Conservation (phyloP, 2,797 vertebrate genomes). For the Schizopygopsis pylzovi region DNA sequence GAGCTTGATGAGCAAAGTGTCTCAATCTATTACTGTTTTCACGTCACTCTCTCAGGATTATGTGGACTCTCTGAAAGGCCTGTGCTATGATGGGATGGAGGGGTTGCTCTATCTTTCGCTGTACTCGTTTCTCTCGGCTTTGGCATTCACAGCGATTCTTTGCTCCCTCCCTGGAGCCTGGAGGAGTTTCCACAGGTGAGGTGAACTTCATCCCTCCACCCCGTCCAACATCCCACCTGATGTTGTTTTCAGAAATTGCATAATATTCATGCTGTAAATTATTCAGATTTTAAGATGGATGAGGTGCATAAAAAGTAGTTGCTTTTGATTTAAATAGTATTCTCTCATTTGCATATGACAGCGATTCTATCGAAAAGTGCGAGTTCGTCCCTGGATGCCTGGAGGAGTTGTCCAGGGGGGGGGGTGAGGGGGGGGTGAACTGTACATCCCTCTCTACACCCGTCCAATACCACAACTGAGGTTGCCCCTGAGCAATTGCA, state of each 20-base stretch:
- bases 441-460: no score
- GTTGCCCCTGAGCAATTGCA: no score
- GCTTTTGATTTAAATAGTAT: background rate
- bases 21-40: slow-evolving; percentile 24
- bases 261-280: background rate
- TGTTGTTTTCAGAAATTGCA: background rate
- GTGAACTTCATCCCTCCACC: background rate
- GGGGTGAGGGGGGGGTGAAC: no score
- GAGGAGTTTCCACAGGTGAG: slow-evolving; percentile 89
- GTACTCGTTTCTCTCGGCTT: slow-evolving; percentile 85
- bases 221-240: background rate
- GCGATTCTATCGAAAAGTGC: no score
- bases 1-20: background rate
- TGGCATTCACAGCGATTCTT: slow-evolving; percentile 87
- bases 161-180: slow-evolving; percentile 91
- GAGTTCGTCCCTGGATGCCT: no score
- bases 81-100: slow-evolving; percentile 92
- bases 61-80: slow-evolving; percentile 86
- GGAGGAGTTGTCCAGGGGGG: no score
- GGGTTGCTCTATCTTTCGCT: slow-evolving; percentile 85
- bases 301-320: background rate
- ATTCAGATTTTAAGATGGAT: background rate
- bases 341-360: no score
- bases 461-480: no score
- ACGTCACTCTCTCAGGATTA: slow-evolving; percentile 80